These are phyloP conservation scores for Creontiades dilutus DNA, from an alignment of 2,888 invertebrate species.

Conservation along the genomic window DNA sequence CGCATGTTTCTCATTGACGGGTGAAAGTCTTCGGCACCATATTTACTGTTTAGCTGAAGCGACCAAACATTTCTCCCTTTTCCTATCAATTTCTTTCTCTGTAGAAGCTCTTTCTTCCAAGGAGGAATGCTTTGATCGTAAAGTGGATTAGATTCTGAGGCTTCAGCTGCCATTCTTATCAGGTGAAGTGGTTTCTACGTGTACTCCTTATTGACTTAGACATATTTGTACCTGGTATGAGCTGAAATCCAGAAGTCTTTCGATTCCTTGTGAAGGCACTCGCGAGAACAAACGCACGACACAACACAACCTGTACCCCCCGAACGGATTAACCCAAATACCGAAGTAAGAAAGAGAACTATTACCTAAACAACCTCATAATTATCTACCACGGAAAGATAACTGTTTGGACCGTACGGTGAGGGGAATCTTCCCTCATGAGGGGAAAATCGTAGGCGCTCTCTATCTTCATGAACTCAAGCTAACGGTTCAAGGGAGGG, in stretches of 20 bases:
- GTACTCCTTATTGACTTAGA: constrained; percentile 46
- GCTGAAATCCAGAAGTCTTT: constrained; percentile 43
- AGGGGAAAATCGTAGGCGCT: constrained; percentile 48
- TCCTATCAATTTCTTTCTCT: constrained; percentile 46
- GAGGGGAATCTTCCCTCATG: constrained; percentile 33
- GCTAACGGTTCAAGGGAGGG: constrained; percentile 47
- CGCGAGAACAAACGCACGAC: neutral
- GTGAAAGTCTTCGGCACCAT: constrained; percentile 68
- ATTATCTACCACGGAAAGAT: constrained; percentile 58
- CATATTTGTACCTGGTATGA: constrained; percentile 55
- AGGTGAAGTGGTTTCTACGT: constrained; percentile 65
- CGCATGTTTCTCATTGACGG: constrained; percentile 54
- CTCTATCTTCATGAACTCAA: constrained; percentile 51
- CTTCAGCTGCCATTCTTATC: constrained; percentile 71
- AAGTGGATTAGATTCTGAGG: constrained; percentile 23
- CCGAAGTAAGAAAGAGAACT: neutral
- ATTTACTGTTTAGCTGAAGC: constrained; percentile 57
- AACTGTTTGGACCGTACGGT: constrained; percentile 57
- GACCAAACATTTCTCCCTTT: constrained; percentile 52
- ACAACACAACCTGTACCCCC: neutral
- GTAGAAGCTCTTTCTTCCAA: constrained; percentile 74
- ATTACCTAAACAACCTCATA: constrained; percentile 56
- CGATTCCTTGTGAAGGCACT: constrained; percentile 46
- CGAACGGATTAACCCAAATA: constrained; percentile 51
- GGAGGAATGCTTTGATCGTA: constrained; percentile 70